Percentiles rank a stretch among this genome's conserved stretches.
These are phyloP conservation scores for Limnephilus rhombicus DNA, from an alignment of 2,888 invertebrate genomes.

Conservation along the genomic window DNA sequence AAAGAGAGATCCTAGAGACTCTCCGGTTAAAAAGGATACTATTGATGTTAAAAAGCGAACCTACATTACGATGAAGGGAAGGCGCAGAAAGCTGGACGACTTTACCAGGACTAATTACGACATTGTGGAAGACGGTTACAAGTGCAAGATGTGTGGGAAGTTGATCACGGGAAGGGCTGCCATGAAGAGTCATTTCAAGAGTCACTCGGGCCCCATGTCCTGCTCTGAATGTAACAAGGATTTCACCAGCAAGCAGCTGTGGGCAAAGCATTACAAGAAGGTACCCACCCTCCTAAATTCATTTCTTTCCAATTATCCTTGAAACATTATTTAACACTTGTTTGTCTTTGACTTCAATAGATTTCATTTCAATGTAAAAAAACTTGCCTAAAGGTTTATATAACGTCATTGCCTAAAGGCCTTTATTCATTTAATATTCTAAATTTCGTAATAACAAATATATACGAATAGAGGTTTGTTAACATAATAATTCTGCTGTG, in stretches of 20 bases:
- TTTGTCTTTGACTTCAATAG: too few relatives aligned
- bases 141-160: slow-evolving; percentile 55
- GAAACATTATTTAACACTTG: too few relatives aligned
- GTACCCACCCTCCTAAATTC: not conserved
- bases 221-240: slow-evolving; percentile 56
- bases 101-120: slow-evolving; percentile 53
- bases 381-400: too few relatives aligned
- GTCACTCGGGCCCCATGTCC: slow-evolving; percentile 56
- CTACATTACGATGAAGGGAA: slow-evolving; percentile 47
- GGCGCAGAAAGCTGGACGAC: slow-evolving; percentile 52
- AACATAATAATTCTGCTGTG: too few relatives aligned
- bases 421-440: too few relatives aligned
- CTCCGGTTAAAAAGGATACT: not conserved
- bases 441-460: too few relatives aligned
- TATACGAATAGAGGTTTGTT: too few relatives aligned
- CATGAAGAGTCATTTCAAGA: slow-evolving; percentile 57
- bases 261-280: slow-evolving; percentile 55
- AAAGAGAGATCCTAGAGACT: not conserved
- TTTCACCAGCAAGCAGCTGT: slow-evolving; percentile 55
- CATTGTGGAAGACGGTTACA: slow-evolving; percentile 53
- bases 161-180: slow-evolving; percentile 54
- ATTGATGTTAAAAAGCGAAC: slow-evolving; percentile 41
- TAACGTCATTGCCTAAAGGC: too few relatives aligned
- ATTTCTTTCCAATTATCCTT: not conserved
- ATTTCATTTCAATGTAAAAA: too few relatives aligned